Conservation (phyloP, 2,797 vertebrate species). For the Peromyscus nudipes region DNA sequence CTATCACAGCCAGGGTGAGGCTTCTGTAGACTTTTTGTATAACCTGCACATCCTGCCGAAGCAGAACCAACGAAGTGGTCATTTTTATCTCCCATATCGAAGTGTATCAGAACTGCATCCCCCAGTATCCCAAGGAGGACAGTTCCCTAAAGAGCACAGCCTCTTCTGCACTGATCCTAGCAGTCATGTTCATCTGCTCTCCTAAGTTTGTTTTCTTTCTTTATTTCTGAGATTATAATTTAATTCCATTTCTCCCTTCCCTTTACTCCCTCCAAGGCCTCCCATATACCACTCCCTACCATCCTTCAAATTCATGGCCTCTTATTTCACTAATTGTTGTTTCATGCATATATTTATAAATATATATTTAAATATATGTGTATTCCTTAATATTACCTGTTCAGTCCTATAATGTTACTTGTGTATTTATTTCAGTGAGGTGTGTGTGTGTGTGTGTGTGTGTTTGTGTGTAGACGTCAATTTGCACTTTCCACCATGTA, state of each 20-base stretch:
- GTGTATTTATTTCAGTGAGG: background rate
- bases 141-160: background rate
- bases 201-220: background rate
- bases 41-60: background rate
- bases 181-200: background rate
- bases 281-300: background rate
- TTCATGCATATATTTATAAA: background rate
- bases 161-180: background rate
- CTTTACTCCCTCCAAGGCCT: background rate
- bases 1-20: slow-evolving; percentile 63
- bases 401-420: background rate
- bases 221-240: background rate
- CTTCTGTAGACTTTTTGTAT: slow-evolving; percentile 63
- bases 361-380: too few relatives aligned
- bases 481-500: background rate
- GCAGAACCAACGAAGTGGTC: slow-evolving; percentile 14
- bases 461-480: background rate
- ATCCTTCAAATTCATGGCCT: background rate
- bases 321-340: background rate
- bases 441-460: background rate
- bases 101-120: background rate
- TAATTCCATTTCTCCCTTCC: background rate
- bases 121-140: background rate
- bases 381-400: too few relatives aligned
- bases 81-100: slow-evolving; percentile 32